Percentiles rank a stretch among this genome's conserved stretches.
phyloP scores from a whole-genome alignment of 2,888 invertebrate genomes.

The Heliconius cydno region DNA sequence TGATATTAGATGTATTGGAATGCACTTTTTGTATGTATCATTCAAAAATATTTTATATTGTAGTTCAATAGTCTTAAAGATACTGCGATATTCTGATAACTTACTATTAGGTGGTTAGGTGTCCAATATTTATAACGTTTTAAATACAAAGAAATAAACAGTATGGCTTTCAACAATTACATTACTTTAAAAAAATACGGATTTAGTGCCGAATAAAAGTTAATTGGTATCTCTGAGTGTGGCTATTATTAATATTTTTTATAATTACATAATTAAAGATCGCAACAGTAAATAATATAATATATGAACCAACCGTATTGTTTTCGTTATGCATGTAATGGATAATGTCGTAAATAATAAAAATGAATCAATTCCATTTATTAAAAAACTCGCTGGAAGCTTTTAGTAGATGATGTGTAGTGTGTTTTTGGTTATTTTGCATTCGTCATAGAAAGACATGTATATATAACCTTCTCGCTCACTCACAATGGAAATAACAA shows the following conservation, averaged over 20 bases:
- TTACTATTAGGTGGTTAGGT: constrained; percentile 1
- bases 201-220: neutral
- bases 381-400: constrained; percentile 56
- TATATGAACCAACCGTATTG: neutral
- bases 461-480: neutral
- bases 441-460: neutral
- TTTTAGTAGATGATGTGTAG: constrained; percentile 64
- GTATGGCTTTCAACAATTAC: neutral
- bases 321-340: neutral
- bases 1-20: constrained; percentile 1
- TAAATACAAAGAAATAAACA: neutral
- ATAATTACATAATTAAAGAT: neutral
- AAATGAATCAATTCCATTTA: constrained; percentile 22
- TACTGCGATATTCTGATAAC: constrained; percentile 15
- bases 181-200: neutral
- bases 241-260: neutral
- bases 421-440: neutral
- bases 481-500: neutral
- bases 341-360: neutral
- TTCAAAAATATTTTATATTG: constrained; percentile 9
- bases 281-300: neutral
- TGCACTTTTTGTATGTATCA: constrained; percentile 19
- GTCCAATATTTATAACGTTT: constrained; percentile 16
- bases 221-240: neutral
- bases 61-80: constrained; percentile 7